Base-by-base conservation (phyloP, 2,113 vertebrate genomes). In the Otus sunia region DNA sequence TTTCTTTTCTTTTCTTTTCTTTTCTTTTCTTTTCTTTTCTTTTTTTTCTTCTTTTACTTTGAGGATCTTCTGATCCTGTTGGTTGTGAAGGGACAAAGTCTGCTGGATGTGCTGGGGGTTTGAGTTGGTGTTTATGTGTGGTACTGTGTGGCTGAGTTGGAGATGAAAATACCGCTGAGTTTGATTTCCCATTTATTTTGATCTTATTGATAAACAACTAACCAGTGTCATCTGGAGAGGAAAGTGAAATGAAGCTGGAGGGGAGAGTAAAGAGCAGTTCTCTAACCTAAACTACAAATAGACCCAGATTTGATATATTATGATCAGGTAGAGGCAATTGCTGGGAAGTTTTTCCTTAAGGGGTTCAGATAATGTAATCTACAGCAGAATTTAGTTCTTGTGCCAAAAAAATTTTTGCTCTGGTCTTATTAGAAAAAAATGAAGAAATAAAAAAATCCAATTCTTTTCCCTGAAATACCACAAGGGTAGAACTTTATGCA, bases 301-400 rank as follows among this genome's bases (percentile, higher is more conserved):
- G 56, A 29, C 29, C 19, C 59, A 32, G 30, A 34, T 91, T 90
- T 88, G 52, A 49, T 53, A 6, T 7, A 27, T 81, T 29, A 29
- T 5, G 26, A 69, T 32, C 88, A 94, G 92, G 92, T 53, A 80
- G 49, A 88, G 50, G 47, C 37, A 90, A 73, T 18, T 47, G 32
- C 27, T 36, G n/a, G n/a, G 52, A 74, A 68, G 86, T 56, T 55
- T 95, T 93, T 86, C 56, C 73, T 84, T 32, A 25, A 67, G 67
- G 62, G 23, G 18, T 78, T 94, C 45, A 56, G 72, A 47, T 94
- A 96, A 96, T 58, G 83, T 32, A 86, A 92, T 76, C 72, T 96
- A 96, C 88, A 86, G 21, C 3, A 59, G n/a, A 73, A 84, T 85
- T 67, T 18, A 30, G 7, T 25, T n/a, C 27, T 59, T 0, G 1